These are phyloP conservation scores for Falco cherrug DNA, from an alignment of 2,797 vertebrate species.

Conservation along the genomic window DNA sequence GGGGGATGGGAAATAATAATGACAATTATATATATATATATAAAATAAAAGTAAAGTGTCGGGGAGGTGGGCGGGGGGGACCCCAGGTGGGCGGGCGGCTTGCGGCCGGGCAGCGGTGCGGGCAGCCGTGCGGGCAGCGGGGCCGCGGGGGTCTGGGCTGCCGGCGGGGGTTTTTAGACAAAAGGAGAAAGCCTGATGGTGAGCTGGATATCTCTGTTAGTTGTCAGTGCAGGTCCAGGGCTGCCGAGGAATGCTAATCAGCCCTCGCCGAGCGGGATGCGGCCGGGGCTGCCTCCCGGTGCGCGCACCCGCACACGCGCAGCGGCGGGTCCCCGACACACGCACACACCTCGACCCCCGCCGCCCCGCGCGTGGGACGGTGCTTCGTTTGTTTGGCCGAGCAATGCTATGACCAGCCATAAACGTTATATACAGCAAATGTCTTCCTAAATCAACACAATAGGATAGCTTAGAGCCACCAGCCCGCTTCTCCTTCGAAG, in stretches of 20 bases:
- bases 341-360: background rate
- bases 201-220: slow-evolving; percentile 95
- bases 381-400: slow-evolving; percentile 86
- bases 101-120: background rate
- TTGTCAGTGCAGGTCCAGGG: slow-evolving; percentile 91
- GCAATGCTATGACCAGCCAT: slow-evolving; percentile 88
- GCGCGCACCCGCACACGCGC: background rate
- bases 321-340: background rate
- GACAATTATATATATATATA: no score
- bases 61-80: background rate
- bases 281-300: slow-evolving; percentile 3
- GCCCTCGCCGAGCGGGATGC: slow-evolving; percentile 64
- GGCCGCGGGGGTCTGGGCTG: background rate
- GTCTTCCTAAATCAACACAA: slow-evolving; percentile 93
- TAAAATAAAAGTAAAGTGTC: background rate
- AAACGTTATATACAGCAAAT: slow-evolving; percentile 89
- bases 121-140: background rate
- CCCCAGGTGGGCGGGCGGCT: background rate
- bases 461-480: slow-evolving; percentile 84
- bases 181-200: slow-evolving; percentile 84
- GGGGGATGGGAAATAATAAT: no score
- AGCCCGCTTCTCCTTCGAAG: slow-evolving; percentile 71
- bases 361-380: slow-evolving; percentile 79
- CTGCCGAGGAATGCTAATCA: slow-evolving; percentile 93
- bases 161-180: slow-evolving; percentile 73